Base-by-base conservation (phyloP, 2,113 vertebrate species). In the Tautogolabrus adspersus region DNA sequence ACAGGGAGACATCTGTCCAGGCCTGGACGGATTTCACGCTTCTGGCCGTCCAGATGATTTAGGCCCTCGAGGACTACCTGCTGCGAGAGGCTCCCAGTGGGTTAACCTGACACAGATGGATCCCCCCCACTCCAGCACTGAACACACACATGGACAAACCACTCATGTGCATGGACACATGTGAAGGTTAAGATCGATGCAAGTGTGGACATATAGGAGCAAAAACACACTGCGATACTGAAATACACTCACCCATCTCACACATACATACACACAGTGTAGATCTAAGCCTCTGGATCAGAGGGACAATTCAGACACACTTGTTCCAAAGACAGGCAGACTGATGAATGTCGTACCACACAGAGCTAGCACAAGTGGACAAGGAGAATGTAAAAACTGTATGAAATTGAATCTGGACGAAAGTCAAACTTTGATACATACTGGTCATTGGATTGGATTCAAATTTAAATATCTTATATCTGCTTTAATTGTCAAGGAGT, bases 1-100 rank as follows among this genome's bases (percentile, higher is more conserved):
- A 70, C 85, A 73, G 86, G 88, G 94, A 96, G 93, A 96, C 96
- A 96, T 94, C 92, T 90, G 88, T 94, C 94, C 91, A 80, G 91
- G 94, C 91, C 95, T 95, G 96, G 93, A 93, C 93, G 90, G 94
- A 98, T 98, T 98, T 98, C 96, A 97, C 94, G 96, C 96, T 97
- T 93, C 93, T 88, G 88, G 92, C 93, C 94, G 94, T 96, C 94
- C 92, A 93, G 94, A 98, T 97, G 96, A 97, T 97, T 97, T 97
- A 96, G 96, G 92, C 93, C 92, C 92, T 93, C 91, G 91, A 92
- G 92, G 91, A 91, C 87, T 93, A 95, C 96, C 96, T 95, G 95
- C 97, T 96, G 96, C 93, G 96, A 96, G 93, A 93, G 87, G 85
- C 92, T 93, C 94, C 92, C 93, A 94, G 90, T 85, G 92, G 91